Percentiles rank a stretch among this genome's conserved stretches.
phyloP scores from a whole-genome alignment of 2,888 invertebrate species.

The Caenorhabditis sulstoni region DNA sequence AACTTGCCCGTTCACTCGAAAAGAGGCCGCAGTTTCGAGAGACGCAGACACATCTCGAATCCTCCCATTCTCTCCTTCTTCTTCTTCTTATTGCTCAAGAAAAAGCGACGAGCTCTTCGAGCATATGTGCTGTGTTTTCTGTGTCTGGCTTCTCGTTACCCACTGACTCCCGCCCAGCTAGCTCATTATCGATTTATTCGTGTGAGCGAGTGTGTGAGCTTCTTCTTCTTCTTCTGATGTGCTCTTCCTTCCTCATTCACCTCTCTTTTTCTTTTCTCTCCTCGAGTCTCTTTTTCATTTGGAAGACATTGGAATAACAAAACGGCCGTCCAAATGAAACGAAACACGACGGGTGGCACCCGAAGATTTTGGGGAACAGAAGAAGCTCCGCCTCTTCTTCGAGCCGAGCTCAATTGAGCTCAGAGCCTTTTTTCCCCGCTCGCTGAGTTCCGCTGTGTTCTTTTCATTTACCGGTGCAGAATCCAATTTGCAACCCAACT shows the following conservation, averaged over 20 bases:
- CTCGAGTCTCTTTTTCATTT: background rate
- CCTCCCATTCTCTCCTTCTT: slow-evolving; percentile 10
- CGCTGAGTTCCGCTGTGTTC: too few relatives aligned
- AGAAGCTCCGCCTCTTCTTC: too few relatives aligned
- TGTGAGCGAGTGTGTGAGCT: slow-evolving; percentile 30
- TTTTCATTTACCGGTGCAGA: background rate
- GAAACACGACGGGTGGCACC: too few relatives aligned
- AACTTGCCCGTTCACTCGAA: background rate
- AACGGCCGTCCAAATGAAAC: too few relatives aligned
- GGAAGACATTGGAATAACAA: too few relatives aligned
- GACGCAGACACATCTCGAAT: background rate
- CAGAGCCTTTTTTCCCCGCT: too few relatives aligned
- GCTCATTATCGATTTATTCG: slow-evolving; percentile 51
- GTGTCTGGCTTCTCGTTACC: slow-evolving; percentile 37
- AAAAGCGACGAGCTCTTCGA: slow-evolving; percentile 5
- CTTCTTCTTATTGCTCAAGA: background rate
- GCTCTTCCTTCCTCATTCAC: slow-evolving; percentile 13
- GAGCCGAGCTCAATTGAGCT: too few relatives aligned
- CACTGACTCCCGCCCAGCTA: slow-evolving; percentile 28
- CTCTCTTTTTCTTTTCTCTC: background rate
- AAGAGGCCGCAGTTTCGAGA: background rate
- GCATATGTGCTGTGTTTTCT: slow-evolving; percentile 16
- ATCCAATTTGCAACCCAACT: slow-evolving; percentile 28
- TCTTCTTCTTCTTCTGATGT: slow-evolving; percentile 15
- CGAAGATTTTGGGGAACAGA: too few relatives aligned